Percentiles rank a stretch among this genome's conserved stretches.
These are phyloP conservation scores for Cynodonichthys magdalenae DNA, from an alignment of 2,797 vertebrate species.

Conservation along the genomic window DNA sequence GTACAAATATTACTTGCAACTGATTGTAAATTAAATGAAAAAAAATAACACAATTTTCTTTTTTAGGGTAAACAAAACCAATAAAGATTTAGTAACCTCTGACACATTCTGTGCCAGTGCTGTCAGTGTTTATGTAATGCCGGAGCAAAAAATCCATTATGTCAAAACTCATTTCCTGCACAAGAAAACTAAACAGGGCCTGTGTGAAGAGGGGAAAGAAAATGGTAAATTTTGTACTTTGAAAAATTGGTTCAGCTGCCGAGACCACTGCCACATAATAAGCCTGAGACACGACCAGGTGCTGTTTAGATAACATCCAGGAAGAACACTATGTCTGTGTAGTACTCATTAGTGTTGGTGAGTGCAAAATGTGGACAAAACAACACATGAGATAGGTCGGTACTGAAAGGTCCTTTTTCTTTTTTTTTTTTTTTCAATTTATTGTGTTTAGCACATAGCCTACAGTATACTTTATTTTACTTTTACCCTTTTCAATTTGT, in stretches of 20 bases:
- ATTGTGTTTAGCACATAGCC: no score
- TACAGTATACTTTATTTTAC: not conserved
- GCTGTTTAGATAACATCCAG: conserved; percentile 69
- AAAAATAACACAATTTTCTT: conserved; percentile 29
- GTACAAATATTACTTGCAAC: conserved; percentile 60
- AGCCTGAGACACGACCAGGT: conserved; percentile 43
- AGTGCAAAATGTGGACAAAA: conserved; percentile 47
- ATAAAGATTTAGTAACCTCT: conserved; percentile 62
- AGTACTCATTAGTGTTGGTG: conserved; percentile 52
- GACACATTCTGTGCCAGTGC: conserved; percentile 54
- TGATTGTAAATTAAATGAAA: conserved; percentile 59
- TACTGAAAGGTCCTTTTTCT: not conserved
- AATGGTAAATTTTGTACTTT: conserved; percentile 79
- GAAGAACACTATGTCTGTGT: conserved; percentile 61
- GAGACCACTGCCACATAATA: conserved; percentile 74
- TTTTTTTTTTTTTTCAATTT: not conserved
- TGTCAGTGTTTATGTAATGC: conserved; percentile 75
- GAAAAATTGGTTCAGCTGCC: conserved; percentile 75
- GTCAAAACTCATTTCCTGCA: conserved; percentile 86
- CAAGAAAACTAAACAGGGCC: conserved; percentile 79
- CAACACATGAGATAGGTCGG: conserved; percentile 25
- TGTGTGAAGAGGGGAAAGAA: conserved; percentile 75
- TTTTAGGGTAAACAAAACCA: conserved; percentile 76
- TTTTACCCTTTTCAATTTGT: conserved; percentile 12
- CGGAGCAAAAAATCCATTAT: conserved; percentile 80